phyloP scores from a whole-genome alignment of 37 sponge, comb jelly and placozoan genomes.

The Petrosia ficiformis region DNA sequence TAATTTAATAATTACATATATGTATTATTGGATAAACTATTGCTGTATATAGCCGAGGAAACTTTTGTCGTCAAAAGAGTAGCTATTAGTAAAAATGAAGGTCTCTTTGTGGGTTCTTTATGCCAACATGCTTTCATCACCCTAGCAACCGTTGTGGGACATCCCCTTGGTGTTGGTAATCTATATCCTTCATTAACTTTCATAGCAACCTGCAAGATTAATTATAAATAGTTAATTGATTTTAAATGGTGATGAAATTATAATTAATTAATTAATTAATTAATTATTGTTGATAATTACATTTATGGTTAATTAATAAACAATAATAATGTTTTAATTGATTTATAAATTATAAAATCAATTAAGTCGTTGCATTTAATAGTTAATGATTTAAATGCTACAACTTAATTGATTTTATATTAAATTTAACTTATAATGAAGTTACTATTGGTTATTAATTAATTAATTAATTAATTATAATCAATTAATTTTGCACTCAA shows the following conservation, averaged over 20 bases:
- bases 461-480: neutral
- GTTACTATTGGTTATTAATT: too few relatives aligned
- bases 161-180: conserved; percentile 22
- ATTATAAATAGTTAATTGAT: conserved; percentile 8
- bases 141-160: conserved; percentile 23
- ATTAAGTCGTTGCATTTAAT: too few relatives aligned
- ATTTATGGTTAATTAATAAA: too few relatives aligned
- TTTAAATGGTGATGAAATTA: conserved; percentile 51
- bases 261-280: too few relatives aligned
- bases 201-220: conserved; percentile 27
- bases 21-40: neutral
- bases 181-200: conserved; percentile 33
- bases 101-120: conserved; percentile 39
- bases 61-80: conserved; percentile 48
- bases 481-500: conserved; percentile 1
- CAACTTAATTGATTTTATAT: too few relatives aligned
- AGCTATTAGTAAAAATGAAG: conserved; percentile 63
- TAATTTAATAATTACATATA: neutral
- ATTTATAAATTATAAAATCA: too few relatives aligned
- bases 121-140: conserved; percentile 80
- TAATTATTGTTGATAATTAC: too few relatives aligned
- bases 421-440: too few relatives aligned
- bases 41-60: neutral
- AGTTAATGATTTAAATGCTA: too few relatives aligned
- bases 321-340: too few relatives aligned